These are phyloP conservation scores for Lycocerus yunnanus DNA, from an alignment of 2,888 invertebrate species.

Conservation along the genomic window DNA sequence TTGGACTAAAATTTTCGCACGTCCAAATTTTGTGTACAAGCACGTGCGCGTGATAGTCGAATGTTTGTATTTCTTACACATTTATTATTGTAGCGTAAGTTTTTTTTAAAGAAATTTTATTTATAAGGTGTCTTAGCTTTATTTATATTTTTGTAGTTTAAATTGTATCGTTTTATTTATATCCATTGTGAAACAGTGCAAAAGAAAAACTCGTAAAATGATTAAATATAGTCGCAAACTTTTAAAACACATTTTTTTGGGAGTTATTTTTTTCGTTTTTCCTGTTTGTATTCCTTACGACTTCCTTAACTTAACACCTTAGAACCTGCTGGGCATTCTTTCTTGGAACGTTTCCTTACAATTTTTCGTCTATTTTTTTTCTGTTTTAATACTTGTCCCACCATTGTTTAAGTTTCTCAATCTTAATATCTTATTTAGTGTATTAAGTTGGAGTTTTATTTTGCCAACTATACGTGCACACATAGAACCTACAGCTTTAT, in stretches of 20 bases:
- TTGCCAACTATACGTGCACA: too few species aligned
- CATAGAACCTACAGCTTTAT: too few species aligned
- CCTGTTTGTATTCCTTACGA: neutral
- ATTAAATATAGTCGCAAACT: slow-evolving; percentile 16
- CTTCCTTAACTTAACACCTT: too few species aligned
- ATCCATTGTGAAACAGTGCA: slow-evolving; percentile 25
- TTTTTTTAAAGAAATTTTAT: slow-evolving; percentile 13
- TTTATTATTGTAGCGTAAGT: slow-evolving; percentile 6
- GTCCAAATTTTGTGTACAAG: neutral
- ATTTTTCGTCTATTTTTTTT: too few species aligned
- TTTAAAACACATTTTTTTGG: neutral
- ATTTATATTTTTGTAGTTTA: slow-evolving; percentile 31
- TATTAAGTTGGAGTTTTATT: too few species aligned
- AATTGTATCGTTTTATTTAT: slow-evolving; percentile 25
- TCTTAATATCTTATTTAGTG: too few species aligned
- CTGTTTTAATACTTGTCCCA: too few species aligned
- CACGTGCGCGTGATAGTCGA: slow-evolving; percentile 18
- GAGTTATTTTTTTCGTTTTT: neutral
- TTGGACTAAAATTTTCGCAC: neutral
- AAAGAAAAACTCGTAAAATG: slow-evolving; percentile 2
- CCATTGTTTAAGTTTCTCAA: too few species aligned
- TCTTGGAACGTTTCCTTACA: too few species aligned
- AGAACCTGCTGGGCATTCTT: too few species aligned
- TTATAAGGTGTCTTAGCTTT: slow-evolving; percentile 21
- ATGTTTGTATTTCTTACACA: slow-evolving; percentile 18